phyloP scores from a whole-genome alignment of 2,888 invertebrate genomes.

The Arctia plantaginis region DNA sequence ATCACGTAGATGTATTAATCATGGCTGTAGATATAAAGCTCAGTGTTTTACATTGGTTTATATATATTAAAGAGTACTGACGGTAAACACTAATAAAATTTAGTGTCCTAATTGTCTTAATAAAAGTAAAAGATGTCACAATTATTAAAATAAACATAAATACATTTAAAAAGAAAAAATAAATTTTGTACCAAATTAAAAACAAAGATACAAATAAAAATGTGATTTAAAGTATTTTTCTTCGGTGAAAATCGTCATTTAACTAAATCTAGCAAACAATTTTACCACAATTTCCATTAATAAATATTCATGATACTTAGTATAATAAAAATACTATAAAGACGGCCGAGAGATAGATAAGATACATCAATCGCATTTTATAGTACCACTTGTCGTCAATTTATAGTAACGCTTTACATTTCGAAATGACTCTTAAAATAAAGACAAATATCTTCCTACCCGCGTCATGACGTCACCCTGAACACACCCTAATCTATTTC shows the following conservation, averaged over 20 bases:
- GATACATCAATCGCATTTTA: background rate
- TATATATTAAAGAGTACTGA: background rate
- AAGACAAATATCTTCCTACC: constrained; percentile 11
- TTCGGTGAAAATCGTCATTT: background rate
- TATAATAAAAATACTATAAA: background rate
- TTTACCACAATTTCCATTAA: background rate
- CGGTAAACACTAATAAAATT: background rate
- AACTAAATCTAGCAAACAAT: background rate
- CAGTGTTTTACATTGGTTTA: background rate
- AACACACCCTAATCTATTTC: constrained; percentile 55
- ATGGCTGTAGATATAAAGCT: background rate
- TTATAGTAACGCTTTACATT: constrained; percentile 6
- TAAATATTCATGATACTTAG: background rate
- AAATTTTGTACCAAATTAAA: background rate
- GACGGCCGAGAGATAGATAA: background rate
- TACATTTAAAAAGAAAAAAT: no score
- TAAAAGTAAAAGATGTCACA: background rate
- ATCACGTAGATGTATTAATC: background rate
- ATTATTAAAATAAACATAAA: no score
- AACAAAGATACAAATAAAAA: background rate
- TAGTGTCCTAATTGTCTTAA: background rate
- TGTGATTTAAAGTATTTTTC: background rate
- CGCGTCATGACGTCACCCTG: constrained; percentile 25
- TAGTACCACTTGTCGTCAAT: constrained; percentile 1
- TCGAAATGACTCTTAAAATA: constrained; percentile 7